phyloP scores from a whole-genome alignment of 2,888 invertebrate species.

The Autographa pulchrina region DNA sequence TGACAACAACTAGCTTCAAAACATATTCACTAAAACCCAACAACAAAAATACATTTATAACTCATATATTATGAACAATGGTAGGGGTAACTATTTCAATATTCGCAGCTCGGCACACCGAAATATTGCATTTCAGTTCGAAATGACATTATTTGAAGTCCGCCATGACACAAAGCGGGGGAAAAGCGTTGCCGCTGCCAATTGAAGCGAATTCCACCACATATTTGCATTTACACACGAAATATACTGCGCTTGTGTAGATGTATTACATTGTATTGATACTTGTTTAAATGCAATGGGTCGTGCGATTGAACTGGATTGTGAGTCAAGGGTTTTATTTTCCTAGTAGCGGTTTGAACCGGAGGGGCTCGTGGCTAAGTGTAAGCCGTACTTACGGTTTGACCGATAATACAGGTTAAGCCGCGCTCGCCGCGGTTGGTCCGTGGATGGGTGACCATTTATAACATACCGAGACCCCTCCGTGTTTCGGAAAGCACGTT shows the following conservation, averaged over 20 bases:
- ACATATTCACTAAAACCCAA: neutral
- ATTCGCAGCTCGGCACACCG: neutral
- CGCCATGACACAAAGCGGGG: neutral
- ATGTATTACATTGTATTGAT: constrained; percentile 21
- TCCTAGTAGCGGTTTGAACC: too few relatives aligned
- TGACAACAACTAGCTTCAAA: too few relatives aligned
- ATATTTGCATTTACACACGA: constrained; percentile 41
- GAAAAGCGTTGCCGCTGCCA: constrained; percentile 7
- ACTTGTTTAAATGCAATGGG: neutral
- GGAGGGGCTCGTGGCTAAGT: too few relatives aligned
- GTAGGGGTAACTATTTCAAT: constrained; percentile 15
- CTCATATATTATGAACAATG: neutral
- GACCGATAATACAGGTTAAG: too few relatives aligned
- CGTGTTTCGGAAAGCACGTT: too few relatives aligned
- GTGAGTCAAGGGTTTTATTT: neutral
- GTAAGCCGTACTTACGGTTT: too few relatives aligned
- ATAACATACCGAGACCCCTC: too few relatives aligned
- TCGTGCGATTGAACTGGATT: neutral
- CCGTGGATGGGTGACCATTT: too few relatives aligned
- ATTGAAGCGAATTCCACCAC: constrained; percentile 19
- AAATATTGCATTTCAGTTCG: constrained; percentile 35
- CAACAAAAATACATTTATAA: neutral
- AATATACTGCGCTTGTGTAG: constrained; percentile 16
- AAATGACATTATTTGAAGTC: constrained; percentile 27
- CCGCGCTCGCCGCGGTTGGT: too few relatives aligned